phyloP scores from a whole-genome alignment of 1,140 invertebrate species.

The Aphelinus certus region DNA sequence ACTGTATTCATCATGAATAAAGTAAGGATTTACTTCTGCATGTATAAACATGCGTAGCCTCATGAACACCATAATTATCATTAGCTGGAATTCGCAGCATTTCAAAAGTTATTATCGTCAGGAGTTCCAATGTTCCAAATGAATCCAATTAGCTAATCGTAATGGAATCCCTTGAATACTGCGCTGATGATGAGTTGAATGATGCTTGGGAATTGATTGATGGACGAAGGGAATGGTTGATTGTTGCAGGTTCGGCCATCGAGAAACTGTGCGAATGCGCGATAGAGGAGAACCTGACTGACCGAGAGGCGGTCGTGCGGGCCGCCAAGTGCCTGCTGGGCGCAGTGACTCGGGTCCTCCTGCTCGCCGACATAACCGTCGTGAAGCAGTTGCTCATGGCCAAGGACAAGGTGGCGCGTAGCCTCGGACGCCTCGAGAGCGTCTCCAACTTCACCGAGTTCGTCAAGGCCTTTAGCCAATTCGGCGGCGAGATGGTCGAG shows the following conservation, averaged over 20 bases:
- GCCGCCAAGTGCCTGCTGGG: conserved; percentile 92
- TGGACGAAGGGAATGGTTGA: neutral
- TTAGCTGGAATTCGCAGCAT: no score
- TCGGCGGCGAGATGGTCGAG: conserved; percentile 98
- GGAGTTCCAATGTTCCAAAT: no score
- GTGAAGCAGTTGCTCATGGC: conserved; percentile 95
- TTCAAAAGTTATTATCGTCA: no score
- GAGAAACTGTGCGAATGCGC: conserved; percentile 87
- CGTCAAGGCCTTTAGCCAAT: conserved; percentile 97
- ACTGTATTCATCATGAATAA: no score
- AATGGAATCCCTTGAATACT: no score
- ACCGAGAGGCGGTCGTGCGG: conserved; percentile 83
- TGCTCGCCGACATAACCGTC: conserved; percentile 97
- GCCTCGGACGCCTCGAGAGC: conserved; percentile 87
- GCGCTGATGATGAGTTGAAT: no score
- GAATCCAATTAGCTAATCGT: no score
- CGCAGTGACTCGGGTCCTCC: conserved; percentile 94
- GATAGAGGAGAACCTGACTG: conserved; percentile 73
- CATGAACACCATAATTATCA: no score
- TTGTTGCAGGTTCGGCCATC: conserved; percentile 80
- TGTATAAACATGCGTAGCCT: no score
- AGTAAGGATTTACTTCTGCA: no score
- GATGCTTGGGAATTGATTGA: no score
- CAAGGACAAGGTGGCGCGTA: conserved; percentile 93
- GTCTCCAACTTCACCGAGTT: conserved; percentile 98